Conservation (phyloP, 2,113 vertebrate species). For the Stegostoma tigrinum region DNA sequence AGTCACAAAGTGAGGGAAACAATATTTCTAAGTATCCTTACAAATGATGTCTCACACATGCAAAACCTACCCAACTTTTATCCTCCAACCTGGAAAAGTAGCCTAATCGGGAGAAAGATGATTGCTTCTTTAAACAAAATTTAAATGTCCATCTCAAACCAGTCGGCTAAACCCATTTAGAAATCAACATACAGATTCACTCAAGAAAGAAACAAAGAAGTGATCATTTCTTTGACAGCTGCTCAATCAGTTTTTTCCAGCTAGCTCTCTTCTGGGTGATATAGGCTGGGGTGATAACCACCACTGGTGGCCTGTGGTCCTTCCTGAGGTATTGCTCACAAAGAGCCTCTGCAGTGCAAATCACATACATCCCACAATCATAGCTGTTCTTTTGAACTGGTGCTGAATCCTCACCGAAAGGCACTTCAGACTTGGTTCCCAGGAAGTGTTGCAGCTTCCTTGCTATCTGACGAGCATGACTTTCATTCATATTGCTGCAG, state of each 20-base stretch:
- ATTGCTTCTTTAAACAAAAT: neutral
- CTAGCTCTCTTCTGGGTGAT: slow-evolving; percentile 78
- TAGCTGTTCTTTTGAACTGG: slow-evolving; percentile 93
- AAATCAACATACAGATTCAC: neutral
- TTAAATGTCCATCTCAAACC: neutral
- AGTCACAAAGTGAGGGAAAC: neutral
- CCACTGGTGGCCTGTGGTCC: slow-evolving; percentile 53
- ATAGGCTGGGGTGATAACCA: slow-evolving; percentile 78
- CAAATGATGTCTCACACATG: neutral
- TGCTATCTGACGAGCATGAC: slow-evolving; percentile 75
- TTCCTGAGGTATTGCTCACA: slow-evolving; percentile 62
- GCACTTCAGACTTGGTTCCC: slow-evolving; percentile 52
- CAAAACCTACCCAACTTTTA: neutral
- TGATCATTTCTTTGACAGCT: slow-evolving; percentile 66
- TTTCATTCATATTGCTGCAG: slow-evolving; percentile 72
- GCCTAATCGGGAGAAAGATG: neutral
- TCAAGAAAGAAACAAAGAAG: neutral
- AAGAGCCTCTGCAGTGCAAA: slow-evolving; percentile 80
- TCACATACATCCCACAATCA: slow-evolving; percentile 97
- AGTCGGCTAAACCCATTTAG: neutral
- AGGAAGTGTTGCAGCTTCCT: slow-evolving; percentile 74
- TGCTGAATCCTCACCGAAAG: slow-evolving; percentile 74
- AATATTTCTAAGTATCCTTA: neutral
- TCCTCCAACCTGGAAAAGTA: neutral
- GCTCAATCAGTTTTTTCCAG: slow-evolving; percentile 76